These are phyloP conservation scores for Clarias magur DNA, from an alignment of 2,113 vertebrate genomes.

Conservation along the genomic window DNA sequence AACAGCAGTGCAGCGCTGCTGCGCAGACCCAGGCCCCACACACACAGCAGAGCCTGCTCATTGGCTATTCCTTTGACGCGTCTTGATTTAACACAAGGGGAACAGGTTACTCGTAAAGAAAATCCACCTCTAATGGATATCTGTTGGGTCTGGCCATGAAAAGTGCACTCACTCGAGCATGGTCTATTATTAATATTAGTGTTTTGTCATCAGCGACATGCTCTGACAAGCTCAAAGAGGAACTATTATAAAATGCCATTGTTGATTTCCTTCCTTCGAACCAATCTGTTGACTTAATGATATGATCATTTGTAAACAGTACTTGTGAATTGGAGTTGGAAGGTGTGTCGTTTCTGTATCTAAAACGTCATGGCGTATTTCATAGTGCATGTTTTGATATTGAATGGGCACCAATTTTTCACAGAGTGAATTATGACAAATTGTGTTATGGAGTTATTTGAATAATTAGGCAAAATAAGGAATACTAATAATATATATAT, in stretches of 20 bases:
- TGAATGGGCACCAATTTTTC: background rate
- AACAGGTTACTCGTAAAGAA: background rate
- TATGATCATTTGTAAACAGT: background rate
- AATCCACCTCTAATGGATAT: constrained; percentile 7
- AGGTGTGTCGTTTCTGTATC: background rate
- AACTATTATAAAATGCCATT: background rate
- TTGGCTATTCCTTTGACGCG: constrained; percentile 14
- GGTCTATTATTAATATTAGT: background rate
- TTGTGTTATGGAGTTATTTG: background rate
- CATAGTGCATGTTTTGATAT: background rate
- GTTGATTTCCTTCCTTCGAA: background rate
- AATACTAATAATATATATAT: no score
- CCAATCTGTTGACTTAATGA: background rate
- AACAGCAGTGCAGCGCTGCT: constrained; percentile 69
- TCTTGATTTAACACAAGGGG: constrained; percentile 5
- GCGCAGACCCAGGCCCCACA: constrained; percentile 71
- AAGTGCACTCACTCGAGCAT: background rate
- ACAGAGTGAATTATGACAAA: background rate
- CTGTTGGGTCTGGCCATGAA: constrained; percentile 9
- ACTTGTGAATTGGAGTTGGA: background rate
- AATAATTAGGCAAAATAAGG: background rate
- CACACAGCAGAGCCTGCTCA: constrained; percentile 66
- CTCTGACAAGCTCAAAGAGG: constrained; percentile 10
- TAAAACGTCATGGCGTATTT: background rate
- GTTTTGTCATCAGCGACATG: background rate